Evolutionary conservation across 2,113 vertebrate genomes (phyloP).

Genomic region (Glaucidium brasilianum): DNA sequence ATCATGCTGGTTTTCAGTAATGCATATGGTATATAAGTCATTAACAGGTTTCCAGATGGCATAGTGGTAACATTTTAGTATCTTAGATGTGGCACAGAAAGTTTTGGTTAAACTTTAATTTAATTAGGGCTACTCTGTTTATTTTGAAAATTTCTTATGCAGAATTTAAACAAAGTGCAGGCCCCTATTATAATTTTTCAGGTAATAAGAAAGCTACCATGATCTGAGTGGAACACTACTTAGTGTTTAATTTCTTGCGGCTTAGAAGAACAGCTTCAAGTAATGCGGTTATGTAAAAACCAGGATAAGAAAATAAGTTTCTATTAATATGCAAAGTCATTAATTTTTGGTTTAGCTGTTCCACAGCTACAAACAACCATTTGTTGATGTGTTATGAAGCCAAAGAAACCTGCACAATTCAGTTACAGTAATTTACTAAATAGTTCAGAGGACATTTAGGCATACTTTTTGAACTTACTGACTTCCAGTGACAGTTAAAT

Average conservation of each 20-base stretch:
- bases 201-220: background rate
- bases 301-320: background rate
- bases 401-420: background rate
- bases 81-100: no score
- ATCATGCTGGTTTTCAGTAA: no score
- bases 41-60: no score
- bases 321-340: background rate
- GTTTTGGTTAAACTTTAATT: background rate
- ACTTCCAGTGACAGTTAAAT: background rate
- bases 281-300: background rate
- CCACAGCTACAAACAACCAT: background rate
- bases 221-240: background rate
- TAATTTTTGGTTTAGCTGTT: background rate
- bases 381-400: background rate
- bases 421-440: background rate
- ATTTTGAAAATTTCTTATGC: background rate
- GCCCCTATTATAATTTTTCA: background rate
- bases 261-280: background rate
- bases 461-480: background rate
- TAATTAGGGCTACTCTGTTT: background rate
- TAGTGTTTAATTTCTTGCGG: background rate
- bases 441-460: background rate
- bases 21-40: no score
- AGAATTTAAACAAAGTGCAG: background rate
- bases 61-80: no score